phyloP scores from a whole-genome alignment of 2,888 invertebrate genomes.

The Pachycephus smyrnensis region DNA sequence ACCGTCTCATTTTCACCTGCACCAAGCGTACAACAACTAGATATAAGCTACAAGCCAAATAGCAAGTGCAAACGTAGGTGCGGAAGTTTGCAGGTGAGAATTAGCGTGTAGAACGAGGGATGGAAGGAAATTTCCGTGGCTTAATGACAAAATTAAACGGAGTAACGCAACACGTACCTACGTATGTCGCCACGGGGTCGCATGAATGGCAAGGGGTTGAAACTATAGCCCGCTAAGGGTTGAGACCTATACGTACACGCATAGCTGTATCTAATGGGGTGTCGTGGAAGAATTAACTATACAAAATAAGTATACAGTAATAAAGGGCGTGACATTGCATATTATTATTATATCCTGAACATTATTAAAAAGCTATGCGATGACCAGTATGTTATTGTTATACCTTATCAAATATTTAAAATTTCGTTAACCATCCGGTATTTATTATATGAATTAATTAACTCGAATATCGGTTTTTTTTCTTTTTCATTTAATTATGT shows the following conservation, averaged over 20 bases:
- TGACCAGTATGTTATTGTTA: neutral
- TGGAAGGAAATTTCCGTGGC: slow-evolving; percentile 44
- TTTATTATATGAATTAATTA: neutral
- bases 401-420: neutral
- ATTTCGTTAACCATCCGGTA: neutral
- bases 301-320: neutral
- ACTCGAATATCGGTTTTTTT: neutral
- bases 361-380: neutral
- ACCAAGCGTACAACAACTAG: neutral
- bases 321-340: neutral
- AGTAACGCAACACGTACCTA: slow-evolving; percentile 30
- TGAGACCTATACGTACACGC: neutral
- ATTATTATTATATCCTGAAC: neutral
- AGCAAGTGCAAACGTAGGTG: neutral
- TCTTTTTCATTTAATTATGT: neutral
- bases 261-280: neutral
- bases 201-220: neutral
- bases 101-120: slow-evolving; percentile 11
- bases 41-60: neutral
- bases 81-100: neutral
- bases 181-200: neutral
- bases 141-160: slow-evolving; percentile 51
- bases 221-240: neutral
- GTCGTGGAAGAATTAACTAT: neutral
- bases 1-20: neutral